Conservation (phyloP, 2,888 invertebrate species). For the Thereva unica region DNA sequence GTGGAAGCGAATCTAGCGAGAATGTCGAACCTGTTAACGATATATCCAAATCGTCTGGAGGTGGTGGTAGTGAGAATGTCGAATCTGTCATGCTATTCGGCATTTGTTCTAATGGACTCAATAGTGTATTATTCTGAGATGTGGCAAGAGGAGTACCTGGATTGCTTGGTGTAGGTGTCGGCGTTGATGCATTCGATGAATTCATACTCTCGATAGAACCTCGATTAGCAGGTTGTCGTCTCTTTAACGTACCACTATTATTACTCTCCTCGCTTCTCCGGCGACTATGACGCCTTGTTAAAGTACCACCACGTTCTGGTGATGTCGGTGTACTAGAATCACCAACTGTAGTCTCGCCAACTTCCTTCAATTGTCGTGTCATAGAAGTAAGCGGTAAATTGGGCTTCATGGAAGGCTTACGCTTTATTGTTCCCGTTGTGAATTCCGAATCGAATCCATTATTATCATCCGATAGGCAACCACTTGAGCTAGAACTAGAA, state of each 20-base stretch:
- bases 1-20: slow-evolving; percentile 79
- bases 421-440: slow-evolving; percentile 83
- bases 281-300: slow-evolving; percentile 62
- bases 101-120: slow-evolving; percentile 45
- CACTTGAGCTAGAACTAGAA: slow-evolving; percentile 83
- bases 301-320: slow-evolving; percentile 64
- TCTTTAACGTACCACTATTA: slow-evolving; percentile 57
- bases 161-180: slow-evolving; percentile 56
- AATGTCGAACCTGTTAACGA: slow-evolving; percentile 74
- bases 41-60: slow-evolving; percentile 60
- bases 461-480: slow-evolving; percentile 79
- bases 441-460: slow-evolving; percentile 76
- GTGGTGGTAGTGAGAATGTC: slow-evolving; percentile 68
- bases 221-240: slow-evolving; percentile 51
- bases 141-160: slow-evolving; percentile 52
- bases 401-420: slow-evolving; percentile 91
- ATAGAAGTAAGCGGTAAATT: slow-evolving; percentile 89
- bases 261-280: slow-evolving; percentile 59
- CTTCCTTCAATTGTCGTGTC: slow-evolving; percentile 87
- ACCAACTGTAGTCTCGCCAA: slow-evolving; percentile 69
- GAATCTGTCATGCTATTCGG: slow-evolving; percentile 60
- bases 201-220: slow-evolving; percentile 54
- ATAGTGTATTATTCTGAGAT: slow-evolving; percentile 39
- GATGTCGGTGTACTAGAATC: slow-evolving; percentile 61
- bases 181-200: slow-evolving; percentile 55